Base-by-base conservation (phyloP, 2,797 vertebrate species). In the Apogon hyalosoma region DNA sequence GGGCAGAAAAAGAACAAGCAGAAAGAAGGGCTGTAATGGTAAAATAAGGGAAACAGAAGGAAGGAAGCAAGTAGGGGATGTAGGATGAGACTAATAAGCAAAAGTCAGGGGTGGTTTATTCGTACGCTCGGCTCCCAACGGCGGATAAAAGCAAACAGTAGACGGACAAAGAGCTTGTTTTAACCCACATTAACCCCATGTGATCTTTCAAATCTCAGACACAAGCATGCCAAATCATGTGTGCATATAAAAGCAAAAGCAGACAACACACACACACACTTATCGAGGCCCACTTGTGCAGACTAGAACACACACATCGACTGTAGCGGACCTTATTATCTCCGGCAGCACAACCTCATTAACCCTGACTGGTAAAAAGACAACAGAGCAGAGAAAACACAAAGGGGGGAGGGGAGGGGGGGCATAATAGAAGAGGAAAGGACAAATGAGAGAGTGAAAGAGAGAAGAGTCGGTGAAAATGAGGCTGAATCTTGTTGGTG, bases 351-450 rank as follows among this genome's bases (percentile, higher is more conserved):
- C 51, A 39, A 63, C 43, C 69, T 80, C 13, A 54, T 82, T 77
- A 72, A 78, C 71, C 56, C 46, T 1, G 49, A 21, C 47, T 63
- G 45, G 54, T 58, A 61, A 58, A 66, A 48, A 69, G 58, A 73
- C 55, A 54, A 73, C 57, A 19, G 54, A 21, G 46, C 52, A 7
- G 31, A 74, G 65, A 46, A 73, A 69, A 62, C 48, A 62, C 42
- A 46, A 24, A 7, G 21, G 21, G 21, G 40, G 41, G n/a, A 49
- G 45, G 38, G 41, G 18, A 11, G 7, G 41, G 6, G 21, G 56
- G 2, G 21, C 4, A 74, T 24, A 58, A 68, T 1, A 47, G 42
- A 46, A 16, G 48, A 54, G 31, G 40, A 57, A 48, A 41, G 48
- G 54, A 39, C 13, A 28, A 61, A 65, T 18, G 53, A 48, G 51